Conservation (phyloP, 2,113 vertebrate species). For the Mormyrus iriodes region DNA sequence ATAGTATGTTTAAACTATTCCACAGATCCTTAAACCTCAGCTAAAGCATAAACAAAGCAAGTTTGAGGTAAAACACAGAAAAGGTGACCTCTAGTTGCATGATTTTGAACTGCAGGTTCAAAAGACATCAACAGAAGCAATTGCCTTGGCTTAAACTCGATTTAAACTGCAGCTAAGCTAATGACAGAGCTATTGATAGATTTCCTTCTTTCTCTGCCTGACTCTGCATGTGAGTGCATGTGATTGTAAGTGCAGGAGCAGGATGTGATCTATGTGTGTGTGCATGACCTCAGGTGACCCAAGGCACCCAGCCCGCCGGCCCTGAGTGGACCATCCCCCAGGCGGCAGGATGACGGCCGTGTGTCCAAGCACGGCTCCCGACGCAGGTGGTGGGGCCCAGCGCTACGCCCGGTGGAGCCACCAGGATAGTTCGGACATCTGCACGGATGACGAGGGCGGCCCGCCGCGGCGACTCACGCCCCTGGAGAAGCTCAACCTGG, state of each 20-base stretch:
- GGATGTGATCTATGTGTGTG: neutral
- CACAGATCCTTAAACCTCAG: no score
- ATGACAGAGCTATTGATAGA: no score
- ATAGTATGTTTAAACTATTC: neutral
- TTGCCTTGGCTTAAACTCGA: no score
- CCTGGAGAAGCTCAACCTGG: conserved; percentile 81
- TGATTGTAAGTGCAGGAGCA: neutral
- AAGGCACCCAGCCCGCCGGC: conserved; percentile 12
- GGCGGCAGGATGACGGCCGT: conserved; percentile 82
- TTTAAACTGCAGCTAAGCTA: no score
- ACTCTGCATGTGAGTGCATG: neutral
- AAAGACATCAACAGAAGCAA: no score
- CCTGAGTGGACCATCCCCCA: conserved; percentile 56
- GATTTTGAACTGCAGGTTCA: no score
- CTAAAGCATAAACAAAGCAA: no score
- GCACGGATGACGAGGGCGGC: conserved; percentile 62
- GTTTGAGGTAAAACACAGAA: no score
- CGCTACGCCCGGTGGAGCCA: conserved; percentile 63
- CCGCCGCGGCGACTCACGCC: conserved; percentile 71
- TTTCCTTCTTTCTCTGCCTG: no score
- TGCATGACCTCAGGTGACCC: conserved; percentile 19
- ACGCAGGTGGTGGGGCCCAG: conserved; percentile 30
- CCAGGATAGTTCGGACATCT: conserved; percentile 72
- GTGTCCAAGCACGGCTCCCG: conserved; percentile 56
- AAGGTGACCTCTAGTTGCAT: no score